phyloP scores from a whole-genome alignment of 2,888 invertebrate species.

The Endomychus coccineus region DNA sequence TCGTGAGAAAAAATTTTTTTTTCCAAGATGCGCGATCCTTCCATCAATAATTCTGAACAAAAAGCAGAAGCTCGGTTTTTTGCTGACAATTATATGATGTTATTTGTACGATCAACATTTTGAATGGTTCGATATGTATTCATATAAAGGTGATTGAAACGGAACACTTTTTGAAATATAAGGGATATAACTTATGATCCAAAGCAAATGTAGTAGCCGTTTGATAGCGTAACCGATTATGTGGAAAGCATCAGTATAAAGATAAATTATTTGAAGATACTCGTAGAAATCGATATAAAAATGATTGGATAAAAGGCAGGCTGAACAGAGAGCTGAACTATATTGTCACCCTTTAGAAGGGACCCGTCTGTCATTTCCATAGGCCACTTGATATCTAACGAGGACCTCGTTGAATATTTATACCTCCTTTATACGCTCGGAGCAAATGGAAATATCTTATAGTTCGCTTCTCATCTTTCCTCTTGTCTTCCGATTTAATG shows the following conservation, averaged over 20 bases:
- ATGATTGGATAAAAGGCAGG: slow-evolving; percentile 7
- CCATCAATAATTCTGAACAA: too few relatives aligned
- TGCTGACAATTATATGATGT: slow-evolving; percentile 5
- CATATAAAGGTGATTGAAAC: too few relatives aligned
- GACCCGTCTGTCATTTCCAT: slow-evolving; percentile 12
- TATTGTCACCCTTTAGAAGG: slow-evolving; percentile 7
- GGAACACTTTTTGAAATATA: too few relatives aligned
- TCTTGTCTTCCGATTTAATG: slow-evolving; percentile 8
- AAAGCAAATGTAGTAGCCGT: too few relatives aligned
- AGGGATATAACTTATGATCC: too few relatives aligned
- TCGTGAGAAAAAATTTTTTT: slow-evolving; percentile 6
- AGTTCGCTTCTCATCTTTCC: slow-evolving; percentile 5
- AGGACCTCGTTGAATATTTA: slow-evolving; percentile 15
- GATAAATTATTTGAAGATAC: too few relatives aligned
- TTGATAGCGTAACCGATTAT: too few relatives aligned
- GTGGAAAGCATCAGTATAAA: too few relatives aligned
- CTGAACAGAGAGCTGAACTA: slow-evolving; percentile 5
- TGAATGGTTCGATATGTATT: too few relatives aligned
- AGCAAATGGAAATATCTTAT: slow-evolving; percentile 10
- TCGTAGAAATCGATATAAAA: slow-evolving; percentile 9
- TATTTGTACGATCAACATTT: too few relatives aligned
- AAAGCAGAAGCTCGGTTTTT: too few relatives aligned
- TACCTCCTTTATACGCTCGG: slow-evolving; percentile 9
- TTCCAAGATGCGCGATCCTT: too few relatives aligned
- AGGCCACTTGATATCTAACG: slow-evolving; percentile 14